Percentiles rank a stretch among this genome's conserved stretches.
Evolutionary conservation across 2,888 invertebrate species (phyloP).

Genomic region (Protonemura montana): DNA sequence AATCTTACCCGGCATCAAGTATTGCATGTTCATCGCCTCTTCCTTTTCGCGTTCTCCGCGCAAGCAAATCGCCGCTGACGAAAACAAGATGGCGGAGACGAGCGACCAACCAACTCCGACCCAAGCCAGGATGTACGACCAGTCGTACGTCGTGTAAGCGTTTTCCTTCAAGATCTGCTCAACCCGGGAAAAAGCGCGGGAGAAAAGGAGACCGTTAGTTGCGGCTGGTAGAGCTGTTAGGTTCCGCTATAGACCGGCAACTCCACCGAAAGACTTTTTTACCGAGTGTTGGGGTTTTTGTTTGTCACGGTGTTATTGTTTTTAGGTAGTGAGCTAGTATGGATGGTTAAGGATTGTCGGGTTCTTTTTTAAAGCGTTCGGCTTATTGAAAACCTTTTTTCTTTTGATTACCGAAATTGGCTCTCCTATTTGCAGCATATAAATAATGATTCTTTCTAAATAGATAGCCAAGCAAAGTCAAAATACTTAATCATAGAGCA

Average conservation of each 20-base stretch:
- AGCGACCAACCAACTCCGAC: constrained; percentile 92
- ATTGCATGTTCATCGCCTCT: constrained; percentile 96
- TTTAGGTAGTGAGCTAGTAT: not conserved
- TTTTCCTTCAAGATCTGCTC: constrained; percentile 84
- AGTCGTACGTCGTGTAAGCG: constrained; percentile 88
- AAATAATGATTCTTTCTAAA: too few relatives aligned
- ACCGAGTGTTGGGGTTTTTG: not conserved
- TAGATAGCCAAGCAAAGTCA: too few relatives aligned
- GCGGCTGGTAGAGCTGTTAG: constrained; percentile 24
- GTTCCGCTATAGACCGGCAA: constrained; percentile 41
- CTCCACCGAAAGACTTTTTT: constrained; percentile 42
- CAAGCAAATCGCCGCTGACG: constrained; percentile 93
- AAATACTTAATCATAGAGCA: too few relatives aligned
- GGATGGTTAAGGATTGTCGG: not conserved
- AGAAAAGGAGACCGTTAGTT: constrained; percentile 42
- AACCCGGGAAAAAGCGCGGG: constrained; percentile 17
- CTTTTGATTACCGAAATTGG: too few relatives aligned
- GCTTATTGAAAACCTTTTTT: not conserved
- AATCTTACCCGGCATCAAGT: constrained; percentile 89
- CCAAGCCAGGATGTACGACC: constrained; percentile 98
- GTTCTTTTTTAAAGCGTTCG: not conserved
- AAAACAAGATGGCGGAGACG: constrained; percentile 90
- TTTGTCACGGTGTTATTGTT: not conserved
- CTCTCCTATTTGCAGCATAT: too few relatives aligned
- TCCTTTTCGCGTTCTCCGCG: constrained; percentile 92